A percentile compares a stretch with the other conserved stretches of the same genome.
phyloP scores from a whole-genome alignment of 2,797 vertebrate species.

The Tauraco hartlaubi region DNA sequence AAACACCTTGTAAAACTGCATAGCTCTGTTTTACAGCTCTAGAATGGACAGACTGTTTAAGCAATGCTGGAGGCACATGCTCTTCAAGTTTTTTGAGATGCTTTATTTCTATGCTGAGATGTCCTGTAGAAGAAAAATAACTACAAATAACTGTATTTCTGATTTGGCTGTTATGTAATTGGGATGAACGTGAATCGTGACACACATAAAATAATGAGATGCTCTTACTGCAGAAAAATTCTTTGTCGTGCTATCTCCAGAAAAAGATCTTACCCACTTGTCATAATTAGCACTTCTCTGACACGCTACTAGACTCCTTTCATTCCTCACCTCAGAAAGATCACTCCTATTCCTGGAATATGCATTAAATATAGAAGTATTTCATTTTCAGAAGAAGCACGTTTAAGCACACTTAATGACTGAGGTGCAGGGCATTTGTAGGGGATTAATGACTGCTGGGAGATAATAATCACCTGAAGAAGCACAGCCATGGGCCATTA shows the following conservation, averaged over 20 bases:
- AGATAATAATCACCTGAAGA: conserved; percentile 51
- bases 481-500: conserved; percentile 36
- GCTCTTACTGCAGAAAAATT: neutral
- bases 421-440: neutral
- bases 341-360: conserved; percentile 36
- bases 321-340: conserved; percentile 26
- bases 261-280: neutral
- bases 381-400: conserved; percentile 40
- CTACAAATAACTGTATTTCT: neutral
- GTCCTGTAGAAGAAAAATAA: neutral
- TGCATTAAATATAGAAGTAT: conserved; percentile 57
- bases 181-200: neutral
- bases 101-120: neutral
- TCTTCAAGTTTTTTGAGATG: neutral
- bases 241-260: neutral
- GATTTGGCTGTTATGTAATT: neutral
- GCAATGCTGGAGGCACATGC: neutral
- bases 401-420: conserved; percentile 47
- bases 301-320: conserved; percentile 14
- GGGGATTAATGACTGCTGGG: conserved; percentile 58
- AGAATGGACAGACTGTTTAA: neutral
- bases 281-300: conserved; percentile 33
- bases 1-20: neutral
- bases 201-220: neutral
- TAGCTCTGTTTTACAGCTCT: neutral